Evolutionary conservation across 2,888 invertebrate species (phyloP).

Genomic region (Acanthopleura granulata): DNA sequence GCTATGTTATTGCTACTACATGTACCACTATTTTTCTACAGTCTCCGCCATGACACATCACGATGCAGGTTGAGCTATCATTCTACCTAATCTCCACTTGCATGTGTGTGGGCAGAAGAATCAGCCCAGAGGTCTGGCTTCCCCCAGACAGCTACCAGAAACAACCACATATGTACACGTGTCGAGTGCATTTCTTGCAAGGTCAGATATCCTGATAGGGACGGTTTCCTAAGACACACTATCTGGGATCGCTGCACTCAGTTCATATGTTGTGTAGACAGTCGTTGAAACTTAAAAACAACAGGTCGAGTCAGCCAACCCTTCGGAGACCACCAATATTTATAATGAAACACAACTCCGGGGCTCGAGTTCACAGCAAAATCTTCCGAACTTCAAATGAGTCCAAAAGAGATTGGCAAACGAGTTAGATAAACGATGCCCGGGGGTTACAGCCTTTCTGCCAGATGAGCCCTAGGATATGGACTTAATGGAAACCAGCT

Average conservation of each 20-base stretch:
- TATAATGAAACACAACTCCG: neutral
- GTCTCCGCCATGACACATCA: no score
- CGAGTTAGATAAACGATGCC: no score
- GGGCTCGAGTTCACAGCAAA: neutral
- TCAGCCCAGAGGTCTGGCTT: neutral
- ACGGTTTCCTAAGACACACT: neutral
- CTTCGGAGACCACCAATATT: neutral
- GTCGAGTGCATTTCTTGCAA: neutral
- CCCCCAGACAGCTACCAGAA: neutral
- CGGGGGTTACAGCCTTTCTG: no score
- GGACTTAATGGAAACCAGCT: no score
- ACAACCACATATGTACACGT: neutral
- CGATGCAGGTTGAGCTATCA: neutral
- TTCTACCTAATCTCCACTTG: neutral
- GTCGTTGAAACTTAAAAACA: neutral
- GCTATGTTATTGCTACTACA: no score
- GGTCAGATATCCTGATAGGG: slow-evolving; percentile 7
- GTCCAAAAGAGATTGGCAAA: no score
- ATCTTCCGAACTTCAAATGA: no score
- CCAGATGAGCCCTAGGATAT: no score
- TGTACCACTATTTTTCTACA: no score
- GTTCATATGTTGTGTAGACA: neutral
- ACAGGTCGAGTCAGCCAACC: neutral
- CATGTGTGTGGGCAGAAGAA: neutral
- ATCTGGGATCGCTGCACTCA: neutral